Evolutionary conservation across 2,888 invertebrate species (phyloP).

Genomic region (Acronicta alni): DNA sequence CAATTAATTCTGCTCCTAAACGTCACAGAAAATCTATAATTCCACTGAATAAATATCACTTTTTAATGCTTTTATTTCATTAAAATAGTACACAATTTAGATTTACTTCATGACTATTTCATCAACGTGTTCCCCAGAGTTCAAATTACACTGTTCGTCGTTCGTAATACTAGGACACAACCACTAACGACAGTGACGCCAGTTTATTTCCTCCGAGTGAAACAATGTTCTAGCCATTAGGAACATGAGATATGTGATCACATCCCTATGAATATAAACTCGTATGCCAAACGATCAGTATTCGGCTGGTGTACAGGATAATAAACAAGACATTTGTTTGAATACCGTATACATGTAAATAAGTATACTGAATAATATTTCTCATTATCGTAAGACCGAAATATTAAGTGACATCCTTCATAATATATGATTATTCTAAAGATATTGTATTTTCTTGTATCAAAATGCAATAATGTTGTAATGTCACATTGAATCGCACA

Average conservation of each 20-base stretch:
- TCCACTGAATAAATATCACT: not conserved
- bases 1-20: no score
- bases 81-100: constrained; percentile 8
- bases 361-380: constrained; percentile 45
- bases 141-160: constrained; percentile 34
- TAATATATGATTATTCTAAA: constrained; percentile 21
- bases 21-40: no score
- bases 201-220: constrained; percentile 40
- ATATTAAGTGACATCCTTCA: constrained; percentile 14
- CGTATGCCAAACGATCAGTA: constrained; percentile 48
- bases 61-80: not conserved
- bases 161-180: constrained; percentile 33
- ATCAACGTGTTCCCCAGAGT: constrained; percentile 28
- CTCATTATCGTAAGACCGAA: constrained; percentile 21
- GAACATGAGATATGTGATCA: constrained; percentile 51
- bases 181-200: constrained; percentile 36
- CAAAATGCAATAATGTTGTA: not conserved
- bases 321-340: constrained; percentile 59
- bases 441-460: not conserved
- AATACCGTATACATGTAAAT: constrained; percentile 54
- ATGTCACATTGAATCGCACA: not conserved
- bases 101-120: constrained; percentile 9
- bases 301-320: constrained; percentile 51
- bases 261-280: constrained; percentile 48
- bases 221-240: constrained; percentile 41